Evolutionary conservation across 2,113 vertebrate genomes (phyloP), one percentile per base, ranked within the genome.

Genomic region (Pachypanchax playfairii): DNA sequence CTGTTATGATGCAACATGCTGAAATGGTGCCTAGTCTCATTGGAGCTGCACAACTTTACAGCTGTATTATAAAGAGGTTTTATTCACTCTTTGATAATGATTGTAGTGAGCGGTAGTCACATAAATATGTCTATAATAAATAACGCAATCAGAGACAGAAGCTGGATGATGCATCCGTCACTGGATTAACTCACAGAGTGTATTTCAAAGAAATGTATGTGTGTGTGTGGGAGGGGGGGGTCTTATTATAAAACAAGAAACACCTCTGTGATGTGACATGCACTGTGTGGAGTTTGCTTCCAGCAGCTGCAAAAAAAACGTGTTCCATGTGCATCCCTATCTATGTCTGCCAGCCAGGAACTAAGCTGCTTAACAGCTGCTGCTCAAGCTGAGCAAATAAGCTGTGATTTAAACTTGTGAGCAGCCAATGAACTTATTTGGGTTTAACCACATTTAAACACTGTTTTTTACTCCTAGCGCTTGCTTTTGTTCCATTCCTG

Each of bases 1-100:
- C n/a, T n/a, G 31, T 2, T 65, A 75, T 89, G 88, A 90, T 85
- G 87, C 82, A 90, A 90, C 72, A 39, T 65, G 62, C 41, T 77
- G 87, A 88, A 85, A 86, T 61, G 54, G 61, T 75, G 78, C 78
- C 80, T 75, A 57, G 69, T 66, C 55, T 70, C 54, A 68, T 26
- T 79, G 25, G 38, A 28, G 58, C 53, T 18, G 36, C 17, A 25
- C 35, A 67, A 67, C 61, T 65, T 63, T 56, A 68, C 55, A 69
- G 25, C 67, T 35, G 48, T 18, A 36, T 29, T 24, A 43, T 56
- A 62, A 18, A 46, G 13, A 18, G 59, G 62, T 54, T 61, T 72
- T 69, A 59, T 56, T 48, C 61, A 31, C 57, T n/a, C 24, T 18
- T 21, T 5, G 20, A 66, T 68, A 54, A 63, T 62, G 29, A 10